Evolutionary conservation across 2,888 invertebrate genomes (phyloP).

Genomic region (Protodeltote pygarga): DNA sequence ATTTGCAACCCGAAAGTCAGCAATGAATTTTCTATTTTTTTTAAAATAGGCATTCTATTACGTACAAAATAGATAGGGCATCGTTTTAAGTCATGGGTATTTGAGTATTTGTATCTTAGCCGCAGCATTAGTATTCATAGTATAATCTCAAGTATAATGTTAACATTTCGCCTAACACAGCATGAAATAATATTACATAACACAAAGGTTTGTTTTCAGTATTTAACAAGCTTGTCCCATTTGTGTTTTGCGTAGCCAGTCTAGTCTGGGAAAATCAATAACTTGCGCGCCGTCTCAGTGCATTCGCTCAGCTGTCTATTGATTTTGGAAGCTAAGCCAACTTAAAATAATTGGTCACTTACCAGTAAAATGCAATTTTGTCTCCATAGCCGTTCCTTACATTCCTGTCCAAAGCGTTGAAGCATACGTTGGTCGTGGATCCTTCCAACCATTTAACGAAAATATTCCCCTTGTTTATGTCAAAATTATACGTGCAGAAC

Average conservation of each 20-base stretch:
- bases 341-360: constrained; percentile 80
- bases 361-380: constrained; percentile 98
- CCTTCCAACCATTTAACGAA: constrained; percentile 98
- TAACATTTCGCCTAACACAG: constrained; percentile 27
- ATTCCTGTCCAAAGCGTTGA: constrained; percentile 97
- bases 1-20: constrained; percentile 27
- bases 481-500: constrained; percentile 96
- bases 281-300: constrained; percentile 75
- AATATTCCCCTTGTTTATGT: constrained; percentile 95
- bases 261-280: constrained; percentile 72
- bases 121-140: background rate
- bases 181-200: constrained; percentile 40
- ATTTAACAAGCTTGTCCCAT: constrained; percentile 13
- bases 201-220: constrained; percentile 17
- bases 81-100: no score
- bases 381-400: constrained; percentile 96
- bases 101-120: no score
- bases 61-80: background rate
- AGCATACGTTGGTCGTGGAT: constrained; percentile 97
- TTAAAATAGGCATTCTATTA: background rate
- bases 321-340: constrained; percentile 60
- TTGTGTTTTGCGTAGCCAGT: constrained; percentile 14
- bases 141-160: background rate
- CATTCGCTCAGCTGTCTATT: constrained; percentile 78
- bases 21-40: background rate